Evolutionary conservation across 2,888 invertebrate species (phyloP), one percentile per base, ranked within the genome.

Genomic region (Scaptomyza flava): DNA sequence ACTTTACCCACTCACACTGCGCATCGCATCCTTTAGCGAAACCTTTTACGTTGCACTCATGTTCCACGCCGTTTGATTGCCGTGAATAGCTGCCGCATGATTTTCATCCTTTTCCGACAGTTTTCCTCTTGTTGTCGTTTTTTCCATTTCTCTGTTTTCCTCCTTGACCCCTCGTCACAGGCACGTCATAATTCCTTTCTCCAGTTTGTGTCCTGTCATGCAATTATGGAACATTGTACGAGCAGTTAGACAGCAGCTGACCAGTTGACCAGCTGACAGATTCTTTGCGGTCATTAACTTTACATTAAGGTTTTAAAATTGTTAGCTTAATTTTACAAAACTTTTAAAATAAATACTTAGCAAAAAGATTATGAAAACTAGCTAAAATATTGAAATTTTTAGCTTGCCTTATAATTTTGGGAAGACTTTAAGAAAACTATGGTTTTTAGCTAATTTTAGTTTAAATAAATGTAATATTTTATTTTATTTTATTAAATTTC

Each of bases 11-110:
- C 82, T 82, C 79, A 69, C 64, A 81, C 76, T 65, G 50, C 20
- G 50, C 17, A 27, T 66, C 67, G 79, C 73, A 86, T 88, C 82
- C 88, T 88, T 82, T 87, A 36, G 68, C 87, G 41, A 83, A 79
- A 79, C 79, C 79, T 79, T 79, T 82, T 79, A 82, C 65, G 58
- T 64, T 72, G 69, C 79, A 72, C 79, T 76, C 88, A 76, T 81
- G 88, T 87, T 79, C 82, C 69, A 68, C 80, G 82, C 82, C 70
- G 73, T 86, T 88, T 82, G 88, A 82, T 82, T 82, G 88, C 83
- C 87, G 86, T 88, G 87, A 88, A 88, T 86, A 67, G 82, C 82
- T 69, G 77, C 86, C 80, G 80, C 88, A 86, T 76, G 88, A 82
- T 67, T 88, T 79, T 82, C 65, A 88, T 86, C 87, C 88, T 72